Base-by-base conservation (phyloP, 2,888 invertebrate genomes). In the Hermodice carunculata region DNA sequence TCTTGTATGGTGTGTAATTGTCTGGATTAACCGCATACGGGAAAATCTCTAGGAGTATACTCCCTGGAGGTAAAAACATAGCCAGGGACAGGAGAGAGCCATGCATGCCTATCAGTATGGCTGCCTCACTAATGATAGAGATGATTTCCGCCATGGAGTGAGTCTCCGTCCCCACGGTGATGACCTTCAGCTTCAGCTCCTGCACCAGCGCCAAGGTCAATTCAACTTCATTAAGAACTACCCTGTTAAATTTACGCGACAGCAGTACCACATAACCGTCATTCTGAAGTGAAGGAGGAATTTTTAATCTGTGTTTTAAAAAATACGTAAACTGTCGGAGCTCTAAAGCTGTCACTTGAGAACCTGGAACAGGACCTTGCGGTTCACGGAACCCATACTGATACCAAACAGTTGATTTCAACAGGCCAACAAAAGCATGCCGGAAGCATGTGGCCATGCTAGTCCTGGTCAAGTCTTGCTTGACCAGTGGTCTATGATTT, bases 381-480 rank as follows among this genome's bases (percentile, higher is more conserved):
- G 85, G 86, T 54, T 74, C 64, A 29, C 71, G 73, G 76, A 88
- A 88, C 2, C 89, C 89, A 81, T 88, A 89, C 52, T 88, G 86
- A 76, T 87, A 89, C 87, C 88, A 88, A 2, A 80, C 69, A 24
- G 86, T 86, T 28, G 76, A 66, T 64, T 79, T 80, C 14, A 79
- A 76, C 11, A 88, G 63, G n/a, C 88, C 88, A 6, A 86, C 76
- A 61, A 76, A 71, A 2, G 78, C 75, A 60, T 84, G 78, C 37
- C 74, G 59, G 73, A 88, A 88, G 71, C 88, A 88, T 34, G 76
- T 70, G 37, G 80, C 66, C 43, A 65, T 64, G 29, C 59, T 59
- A 22, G 34, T 59, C n/a, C 70, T 61, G 11, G 71, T 31, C n/a
- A 78, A 57, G 49, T 70, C 60, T 59, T 64, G 40, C 37, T 70